phyloP scores from a whole-genome alignment of 2,888 invertebrate species.

The Stictocephala bisonia region DNA sequence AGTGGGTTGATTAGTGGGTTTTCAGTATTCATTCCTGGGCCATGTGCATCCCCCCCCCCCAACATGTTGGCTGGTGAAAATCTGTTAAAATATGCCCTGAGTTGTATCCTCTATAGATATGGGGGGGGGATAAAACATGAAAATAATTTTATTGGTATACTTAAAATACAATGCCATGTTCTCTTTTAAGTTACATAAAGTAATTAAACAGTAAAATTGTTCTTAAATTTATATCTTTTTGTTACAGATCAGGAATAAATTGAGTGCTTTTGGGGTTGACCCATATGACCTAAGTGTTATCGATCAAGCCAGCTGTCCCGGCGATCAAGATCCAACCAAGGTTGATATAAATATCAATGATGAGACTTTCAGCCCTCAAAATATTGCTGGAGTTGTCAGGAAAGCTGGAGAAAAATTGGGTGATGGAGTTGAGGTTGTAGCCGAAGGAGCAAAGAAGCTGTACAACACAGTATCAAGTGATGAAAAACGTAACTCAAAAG shows the following conservation, averaged over 20 bases:
- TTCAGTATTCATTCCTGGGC: no score
- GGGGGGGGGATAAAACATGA: no score
- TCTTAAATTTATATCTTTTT: no score
- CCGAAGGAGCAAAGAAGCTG: slow-evolving; percentile 76
- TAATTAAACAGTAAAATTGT: no score
- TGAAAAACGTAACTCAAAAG: slow-evolving; percentile 55
- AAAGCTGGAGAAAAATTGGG: slow-evolving; percentile 77
- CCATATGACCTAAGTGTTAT: slow-evolving; percentile 81
- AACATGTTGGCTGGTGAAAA: no score
- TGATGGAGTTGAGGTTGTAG: slow-evolving; percentile 77
- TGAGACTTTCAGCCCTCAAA: slow-evolving; percentile 79
- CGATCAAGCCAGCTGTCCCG: slow-evolving; percentile 75
- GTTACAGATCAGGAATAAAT: slow-evolving; percentile 71
- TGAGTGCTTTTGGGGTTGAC: slow-evolving; percentile 76
- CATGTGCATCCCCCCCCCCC: no score
- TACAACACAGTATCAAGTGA: slow-evolving; percentile 71
- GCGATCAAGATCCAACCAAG: slow-evolving; percentile 68
- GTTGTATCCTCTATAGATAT: no score
- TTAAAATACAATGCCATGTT: no score
- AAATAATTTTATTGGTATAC: no score
- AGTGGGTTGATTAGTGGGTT: no score
- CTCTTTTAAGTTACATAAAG: no score
- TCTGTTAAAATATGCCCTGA: no score
- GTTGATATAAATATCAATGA: slow-evolving; percentile 77
- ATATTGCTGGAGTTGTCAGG: slow-evolving; percentile 74